A percentile compares a stretch with the other conserved stretches of the same genome.
Evolutionary conservation across 1,140 invertebrate genomes (phyloP).

Genomic region (Drosophila triauraria): DNA sequence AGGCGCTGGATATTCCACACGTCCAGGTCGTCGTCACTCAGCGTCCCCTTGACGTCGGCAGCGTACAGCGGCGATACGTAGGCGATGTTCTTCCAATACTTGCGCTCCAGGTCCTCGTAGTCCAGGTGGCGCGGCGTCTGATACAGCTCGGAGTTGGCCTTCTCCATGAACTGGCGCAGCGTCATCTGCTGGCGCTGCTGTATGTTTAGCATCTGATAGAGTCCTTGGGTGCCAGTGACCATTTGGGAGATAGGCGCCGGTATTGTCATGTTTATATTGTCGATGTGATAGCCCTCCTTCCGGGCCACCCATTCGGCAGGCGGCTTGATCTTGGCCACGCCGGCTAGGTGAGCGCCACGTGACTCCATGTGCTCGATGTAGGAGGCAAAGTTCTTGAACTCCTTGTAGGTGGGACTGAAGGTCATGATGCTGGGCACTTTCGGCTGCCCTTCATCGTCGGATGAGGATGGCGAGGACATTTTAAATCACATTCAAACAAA

Average conservation of each 20-base stretch:
- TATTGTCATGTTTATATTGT: conserved; percentile 92
- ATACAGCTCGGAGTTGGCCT: conserved; percentile 93
- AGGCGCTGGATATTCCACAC: conserved; percentile 98
- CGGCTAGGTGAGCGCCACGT: conserved; percentile 96
- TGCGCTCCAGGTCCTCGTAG: conserved; percentile 97
- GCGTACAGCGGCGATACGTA: conserved; percentile 97
- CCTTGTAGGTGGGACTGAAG: conserved; percentile 97
- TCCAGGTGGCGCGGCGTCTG: conserved; percentile 94
- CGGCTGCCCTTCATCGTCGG: conserved; percentile 26
- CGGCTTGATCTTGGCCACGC: conserved; percentile 97
- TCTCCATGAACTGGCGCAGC: conserved; percentile 94
- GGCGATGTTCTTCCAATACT: conserved; percentile 99
- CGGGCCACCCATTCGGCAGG: conserved; percentile 96
- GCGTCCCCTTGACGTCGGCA: conserved; percentile 97
- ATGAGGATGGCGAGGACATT: conserved; percentile 55
- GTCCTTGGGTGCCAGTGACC: conserved; percentile 89
- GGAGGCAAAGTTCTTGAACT: conserved; percentile 96
- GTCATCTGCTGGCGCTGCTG: conserved; percentile 97
- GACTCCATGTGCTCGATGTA: conserved; percentile 97
- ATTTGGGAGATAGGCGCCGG: conserved; percentile 96
- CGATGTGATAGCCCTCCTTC: conserved; percentile 93
- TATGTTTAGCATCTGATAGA: conserved; percentile 98
- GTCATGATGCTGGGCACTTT: conserved; percentile 90
- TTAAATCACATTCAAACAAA: conserved; percentile 12
- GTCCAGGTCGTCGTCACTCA: conserved; percentile 94